Percentiles rank a stretch among this genome's conserved stretches.
These are phyloP conservation scores for Nestor notabilis DNA, from an alignment of 2,113 vertebrate genomes.

Conservation along the genomic window DNA sequence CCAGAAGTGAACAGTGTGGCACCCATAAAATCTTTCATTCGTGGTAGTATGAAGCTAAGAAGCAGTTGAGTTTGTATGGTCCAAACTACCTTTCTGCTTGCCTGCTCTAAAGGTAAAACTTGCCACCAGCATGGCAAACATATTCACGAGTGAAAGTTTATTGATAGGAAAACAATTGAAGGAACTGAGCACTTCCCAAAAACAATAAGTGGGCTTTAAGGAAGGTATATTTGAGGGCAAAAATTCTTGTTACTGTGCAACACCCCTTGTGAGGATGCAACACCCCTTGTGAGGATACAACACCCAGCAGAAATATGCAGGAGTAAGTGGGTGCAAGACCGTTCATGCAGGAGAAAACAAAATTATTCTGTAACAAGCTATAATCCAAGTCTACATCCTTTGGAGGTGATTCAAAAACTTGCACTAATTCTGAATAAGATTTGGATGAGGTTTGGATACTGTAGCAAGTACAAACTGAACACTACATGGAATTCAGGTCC, in stretches of 20 bases:
- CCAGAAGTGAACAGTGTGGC: background rate
- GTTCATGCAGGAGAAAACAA: background rate
- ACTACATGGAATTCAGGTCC: background rate
- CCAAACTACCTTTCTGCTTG: background rate
- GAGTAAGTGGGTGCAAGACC: background rate
- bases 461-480: background rate
- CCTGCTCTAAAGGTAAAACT: background rate
- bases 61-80: background rate
- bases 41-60: background rate
- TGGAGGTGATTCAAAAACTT: background rate
- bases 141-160: background rate
- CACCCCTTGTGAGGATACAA: background rate
- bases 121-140: background rate
- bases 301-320: constrained; percentile 30
- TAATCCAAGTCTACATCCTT: background rate
- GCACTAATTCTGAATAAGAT: background rate
- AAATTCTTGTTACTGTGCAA: background rate
- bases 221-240: background rate
- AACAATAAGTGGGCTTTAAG: background rate
- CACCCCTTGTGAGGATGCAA: background rate
- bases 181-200: background rate
- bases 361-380: background rate
- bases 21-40: background rate
- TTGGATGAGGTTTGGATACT: background rate
- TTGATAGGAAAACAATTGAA: background rate